Conservation (phyloP, 2,888 invertebrate genomes). For the Cheiracanthium punctorium region DNA sequence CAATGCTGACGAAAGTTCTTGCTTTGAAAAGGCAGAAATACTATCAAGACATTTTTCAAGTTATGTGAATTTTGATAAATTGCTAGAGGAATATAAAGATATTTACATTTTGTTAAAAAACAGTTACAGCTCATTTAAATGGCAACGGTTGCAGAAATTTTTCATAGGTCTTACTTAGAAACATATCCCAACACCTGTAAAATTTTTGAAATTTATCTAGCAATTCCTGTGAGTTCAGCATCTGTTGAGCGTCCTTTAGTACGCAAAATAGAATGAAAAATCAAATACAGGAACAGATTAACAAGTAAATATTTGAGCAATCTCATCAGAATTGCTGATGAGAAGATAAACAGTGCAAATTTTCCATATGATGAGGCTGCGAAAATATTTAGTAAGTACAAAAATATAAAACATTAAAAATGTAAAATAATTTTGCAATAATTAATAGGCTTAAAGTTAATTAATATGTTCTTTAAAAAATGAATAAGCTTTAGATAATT, state of each 20-base stretch:
- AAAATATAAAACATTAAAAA: slow-evolving; percentile 45
- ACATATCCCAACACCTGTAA: not conserved
- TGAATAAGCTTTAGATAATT: too few species aligned
- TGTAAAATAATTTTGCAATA: too few species aligned
- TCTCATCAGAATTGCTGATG: not conserved
- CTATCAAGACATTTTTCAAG: too few species aligned
- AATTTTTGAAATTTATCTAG: not conserved
- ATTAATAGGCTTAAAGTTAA: too few species aligned
- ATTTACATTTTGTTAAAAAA: not conserved
- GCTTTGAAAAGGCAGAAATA: too few species aligned
- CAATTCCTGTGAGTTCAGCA: not conserved
- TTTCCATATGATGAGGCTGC: not conserved
- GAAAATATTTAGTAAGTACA: not conserved
- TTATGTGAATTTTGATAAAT: not conserved
- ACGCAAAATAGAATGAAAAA: not conserved
- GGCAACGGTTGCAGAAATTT: not conserved
- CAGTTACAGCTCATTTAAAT: not conserved
- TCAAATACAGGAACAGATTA: not conserved
- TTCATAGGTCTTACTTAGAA: not conserved
- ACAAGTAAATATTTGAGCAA: not conserved
- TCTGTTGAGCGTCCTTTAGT: not conserved
- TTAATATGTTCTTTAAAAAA: too few species aligned
- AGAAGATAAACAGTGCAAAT: not conserved
- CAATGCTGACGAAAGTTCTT: too few species aligned
- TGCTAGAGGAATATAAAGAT: not conserved